Base-by-base conservation (phyloP, 1,140 invertebrate genomes). In the Sesamia nonagrioides region DNA sequence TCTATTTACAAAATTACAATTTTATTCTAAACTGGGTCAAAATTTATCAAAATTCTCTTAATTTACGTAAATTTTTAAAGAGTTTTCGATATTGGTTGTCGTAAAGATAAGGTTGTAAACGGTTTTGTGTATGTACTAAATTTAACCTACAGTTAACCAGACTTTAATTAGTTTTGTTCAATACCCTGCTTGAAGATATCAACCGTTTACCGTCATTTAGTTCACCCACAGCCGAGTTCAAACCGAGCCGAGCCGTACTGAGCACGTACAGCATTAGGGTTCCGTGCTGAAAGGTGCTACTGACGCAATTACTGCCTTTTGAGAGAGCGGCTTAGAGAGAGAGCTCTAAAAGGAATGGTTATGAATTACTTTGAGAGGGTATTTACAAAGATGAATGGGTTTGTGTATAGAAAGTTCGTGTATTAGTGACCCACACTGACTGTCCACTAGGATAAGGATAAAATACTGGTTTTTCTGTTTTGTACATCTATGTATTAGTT, bases 301-400 rank as follows among this genome's bases (percentile, higher is more conserved):
- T 17, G 37, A 42, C 18, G 35, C 61, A 66, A 66, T 66, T 66
- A 66, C 37, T 6, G 37, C 61, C 60, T 66, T 66, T 66, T 66
- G 37, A 66, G 52, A 56, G 56, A 60, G 18, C 61, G 17, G 37
- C 37, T 42, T 42, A 66, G 8, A 17, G 35, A 17, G 35, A 2
- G 37, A 37, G 45, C 11, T 1, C 33, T 63, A 37, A 42, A 66
- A 42, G 37, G 8, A 40, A 17, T 17, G 17, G 18, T 66, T 66
- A 42, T 66, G n/a, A 18, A n/a, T n/a, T 63, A 1, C 7, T 18
- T 7, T 63, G 9, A 2, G 9, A 58, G 21, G 21, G 18, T 6
- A 66, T 21, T 66, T 11, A 15, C 37, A 21, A 18, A 13, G 6
- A 21, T 40, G 61, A 42, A 66, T 6, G 37, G 27, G n/a, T n/a